Percentiles rank a stretch among this genome's conserved stretches.
phyloP scores from a whole-genome alignment of 2,113 vertebrate species.

The Callaeas wilsoni region DNA sequence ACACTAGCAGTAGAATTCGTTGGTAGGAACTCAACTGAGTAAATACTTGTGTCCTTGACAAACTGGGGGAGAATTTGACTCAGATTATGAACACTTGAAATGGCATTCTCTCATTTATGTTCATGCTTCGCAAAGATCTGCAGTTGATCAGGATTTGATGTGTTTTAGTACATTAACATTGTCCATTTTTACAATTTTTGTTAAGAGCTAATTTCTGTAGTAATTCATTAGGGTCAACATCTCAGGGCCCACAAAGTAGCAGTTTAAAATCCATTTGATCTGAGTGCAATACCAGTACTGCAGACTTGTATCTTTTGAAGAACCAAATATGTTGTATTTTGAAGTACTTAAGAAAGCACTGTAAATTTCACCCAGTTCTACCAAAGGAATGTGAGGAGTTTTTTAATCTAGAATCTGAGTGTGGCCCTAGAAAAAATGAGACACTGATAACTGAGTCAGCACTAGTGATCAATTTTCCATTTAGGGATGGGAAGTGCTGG shows the following conservation, averaged over 20 bases:
- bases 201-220: neutral
- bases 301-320: neutral
- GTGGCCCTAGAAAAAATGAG: neutral
- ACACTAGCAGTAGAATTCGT: neutral
- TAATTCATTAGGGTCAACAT: neutral
- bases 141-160: neutral
- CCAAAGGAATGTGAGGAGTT: neutral
- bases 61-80: neutral
- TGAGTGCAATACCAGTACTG: neutral
- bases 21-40: neutral
- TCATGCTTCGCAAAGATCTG: neutral
- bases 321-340: neutral
- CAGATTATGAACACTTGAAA: neutral
- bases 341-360: neutral
- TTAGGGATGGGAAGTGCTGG: neutral
- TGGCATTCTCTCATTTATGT: neutral
- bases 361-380: neutral
- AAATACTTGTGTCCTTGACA: neutral
- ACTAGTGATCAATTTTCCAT: neutral
- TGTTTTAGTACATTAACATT: neutral
- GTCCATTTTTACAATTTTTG: neutral
- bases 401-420: neutral
- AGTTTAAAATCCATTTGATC: neutral
- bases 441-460: neutral
- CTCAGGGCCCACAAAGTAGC: conserved; percentile 19